A percentile compares a stretch with the other conserved stretches of the same genome.
phyloP scores from a whole-genome alignment of 2,113 vertebrate species.

The Cariama cristata region DNA sequence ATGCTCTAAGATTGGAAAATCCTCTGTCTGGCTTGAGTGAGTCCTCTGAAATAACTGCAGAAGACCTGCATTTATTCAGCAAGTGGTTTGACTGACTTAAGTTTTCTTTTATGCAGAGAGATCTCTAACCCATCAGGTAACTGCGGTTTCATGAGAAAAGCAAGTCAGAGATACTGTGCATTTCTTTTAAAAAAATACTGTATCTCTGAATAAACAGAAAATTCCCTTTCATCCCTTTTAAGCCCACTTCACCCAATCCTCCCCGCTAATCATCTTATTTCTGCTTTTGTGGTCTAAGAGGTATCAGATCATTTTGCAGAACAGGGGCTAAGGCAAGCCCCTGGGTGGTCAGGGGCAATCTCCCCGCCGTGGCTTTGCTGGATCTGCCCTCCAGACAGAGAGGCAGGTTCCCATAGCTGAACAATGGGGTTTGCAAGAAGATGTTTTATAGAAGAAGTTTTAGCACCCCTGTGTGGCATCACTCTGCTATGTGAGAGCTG shows the following conservation, averaged over 20 bases:
- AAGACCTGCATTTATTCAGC: not conserved
- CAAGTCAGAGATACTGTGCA: fast-evolving
- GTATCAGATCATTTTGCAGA: not conserved
- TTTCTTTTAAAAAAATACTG: not conserved
- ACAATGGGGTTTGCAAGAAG: constrained; percentile 4
- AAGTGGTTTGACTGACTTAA: not conserved
- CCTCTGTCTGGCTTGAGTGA: not conserved
- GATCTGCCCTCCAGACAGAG: not conserved
- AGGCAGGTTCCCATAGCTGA: not conserved
- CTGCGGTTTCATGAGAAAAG: not conserved
- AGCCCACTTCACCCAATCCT: not conserved
- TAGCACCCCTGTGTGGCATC: constrained; percentile 89
- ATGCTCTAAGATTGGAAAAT: not conserved
- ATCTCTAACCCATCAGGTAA: not conserved
- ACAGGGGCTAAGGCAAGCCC: not conserved
- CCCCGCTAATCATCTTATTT: not conserved
- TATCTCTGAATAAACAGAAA: not conserved
- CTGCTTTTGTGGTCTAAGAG: not conserved
- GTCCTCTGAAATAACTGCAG: not conserved
- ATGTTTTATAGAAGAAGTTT: constrained; percentile 79
- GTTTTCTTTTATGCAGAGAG: not conserved
- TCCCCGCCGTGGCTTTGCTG: not conserved
- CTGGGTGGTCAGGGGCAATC: not conserved
- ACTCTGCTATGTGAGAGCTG: constrained; percentile 68
- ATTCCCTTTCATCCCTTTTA: not conserved